Conservation (phyloP, 1,140 invertebrate genomes). For the Drosophila nasuta region DNA sequence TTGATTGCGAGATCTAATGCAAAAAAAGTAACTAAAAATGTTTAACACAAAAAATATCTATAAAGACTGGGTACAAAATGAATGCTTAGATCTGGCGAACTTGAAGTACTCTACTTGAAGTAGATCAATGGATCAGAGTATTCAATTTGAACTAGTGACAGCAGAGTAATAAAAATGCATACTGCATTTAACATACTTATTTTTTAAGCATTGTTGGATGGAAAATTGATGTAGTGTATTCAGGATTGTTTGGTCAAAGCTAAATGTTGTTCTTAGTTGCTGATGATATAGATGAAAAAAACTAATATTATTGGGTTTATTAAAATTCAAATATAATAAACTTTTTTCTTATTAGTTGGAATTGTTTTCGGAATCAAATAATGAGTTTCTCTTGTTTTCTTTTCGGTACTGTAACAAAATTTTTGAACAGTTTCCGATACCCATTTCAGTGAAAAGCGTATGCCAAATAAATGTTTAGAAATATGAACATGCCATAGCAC, state of each 20-base stretch:
- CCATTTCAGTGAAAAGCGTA: constrained; percentile 23
- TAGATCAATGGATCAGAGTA: not conserved
- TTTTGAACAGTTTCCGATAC: not conserved
- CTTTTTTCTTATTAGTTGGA: no score
- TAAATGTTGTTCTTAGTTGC: no score
- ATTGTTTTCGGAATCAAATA: not conserved
- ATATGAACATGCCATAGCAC: constrained; percentile 71
- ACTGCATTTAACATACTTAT: no score
- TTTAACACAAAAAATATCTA: constrained; percentile 25
- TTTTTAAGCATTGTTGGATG: no score
- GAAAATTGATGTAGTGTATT: no score
- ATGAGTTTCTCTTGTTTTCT: not conserved
- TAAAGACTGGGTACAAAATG: constrained; percentile 5
- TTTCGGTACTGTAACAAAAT: not conserved
- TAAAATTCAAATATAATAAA: no score
- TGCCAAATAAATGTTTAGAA: constrained; percentile 50
- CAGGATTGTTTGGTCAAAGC: no score
- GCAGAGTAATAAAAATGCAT: not conserved
- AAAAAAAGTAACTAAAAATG: constrained; percentile 55
- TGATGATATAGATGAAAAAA: no score
- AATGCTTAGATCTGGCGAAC: not conserved
- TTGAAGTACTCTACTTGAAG: constrained; percentile 8
- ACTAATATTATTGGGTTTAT: no score
- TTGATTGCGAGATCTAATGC: constrained; percentile 74
- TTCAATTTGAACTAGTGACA: not conserved